These are phyloP conservation scores for Istiophorus platypterus DNA, from an alignment of 2,113 vertebrate species.

Conservation along the genomic window DNA sequence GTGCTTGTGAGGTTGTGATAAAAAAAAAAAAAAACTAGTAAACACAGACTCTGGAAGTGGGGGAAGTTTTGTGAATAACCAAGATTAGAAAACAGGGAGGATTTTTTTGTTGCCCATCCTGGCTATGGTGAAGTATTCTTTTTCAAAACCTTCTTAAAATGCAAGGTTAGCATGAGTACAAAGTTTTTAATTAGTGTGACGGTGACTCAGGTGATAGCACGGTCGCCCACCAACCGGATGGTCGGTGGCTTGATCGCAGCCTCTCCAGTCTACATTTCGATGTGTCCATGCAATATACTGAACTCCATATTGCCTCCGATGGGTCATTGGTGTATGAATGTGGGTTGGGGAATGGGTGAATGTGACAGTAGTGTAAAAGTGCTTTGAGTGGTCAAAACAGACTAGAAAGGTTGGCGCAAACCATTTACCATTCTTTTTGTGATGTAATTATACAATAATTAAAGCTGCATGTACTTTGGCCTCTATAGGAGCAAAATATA, in stretches of 20 bases:
- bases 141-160: constrained; percentile 25
- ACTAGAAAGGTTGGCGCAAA: no score
- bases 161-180: background rate
- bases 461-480: constrained; percentile 16
- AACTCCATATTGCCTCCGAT: no score
- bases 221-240: no score
- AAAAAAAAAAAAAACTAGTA: constrained; percentile 39
- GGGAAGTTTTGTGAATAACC: constrained; percentile 7
- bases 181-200: constrained; percentile 58
- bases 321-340: no score
- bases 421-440: constrained; percentile 35
- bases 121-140: background rate
- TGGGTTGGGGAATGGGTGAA: no score
- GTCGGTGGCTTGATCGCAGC: no score
- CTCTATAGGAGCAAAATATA: constrained; percentile 16
- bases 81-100: background rate
- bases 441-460: constrained; percentile 34
- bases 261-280: no score
- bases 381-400: no score
- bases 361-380: no score
- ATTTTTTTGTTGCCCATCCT: background rate
- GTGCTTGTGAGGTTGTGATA: constrained; percentile 42
- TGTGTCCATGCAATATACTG: no score
- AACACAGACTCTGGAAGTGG: constrained; percentile 2
- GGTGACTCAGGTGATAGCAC: no score